These are phyloP conservation scores for Folsomia candida DNA, from an alignment of 2,888 invertebrate genomes.

Conservation along the genomic window DNA sequence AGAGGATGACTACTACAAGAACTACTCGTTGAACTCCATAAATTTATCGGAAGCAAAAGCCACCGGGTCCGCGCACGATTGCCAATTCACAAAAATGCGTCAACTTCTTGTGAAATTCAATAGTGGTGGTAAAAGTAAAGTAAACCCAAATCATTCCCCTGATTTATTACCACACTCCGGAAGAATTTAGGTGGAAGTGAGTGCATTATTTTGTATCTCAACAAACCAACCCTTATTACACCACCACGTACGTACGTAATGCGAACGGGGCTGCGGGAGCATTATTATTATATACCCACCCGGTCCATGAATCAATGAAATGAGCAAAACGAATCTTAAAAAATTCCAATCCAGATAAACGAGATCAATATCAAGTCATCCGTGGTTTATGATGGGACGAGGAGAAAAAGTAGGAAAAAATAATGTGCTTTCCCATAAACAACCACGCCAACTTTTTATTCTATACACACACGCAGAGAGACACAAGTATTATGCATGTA, in stretches of 20 bases:
- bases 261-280: too few species aligned
- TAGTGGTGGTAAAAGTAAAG: neutral
- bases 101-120: neutral
- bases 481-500: neutral
- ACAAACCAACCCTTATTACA: neutral
- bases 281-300: neutral
- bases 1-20: neutral
- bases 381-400: neutral
- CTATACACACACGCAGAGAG: neutral
- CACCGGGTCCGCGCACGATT: neutral
- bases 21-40: slow-evolving; percentile 6
- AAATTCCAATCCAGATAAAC: neutral
- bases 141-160: neutral
- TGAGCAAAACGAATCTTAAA: neutral
- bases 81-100: neutral
- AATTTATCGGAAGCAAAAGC: slow-evolving; percentile 15
- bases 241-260: too few species aligned
- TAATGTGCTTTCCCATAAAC: neutral
- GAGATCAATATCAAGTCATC: neutral
- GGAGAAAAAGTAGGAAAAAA: neutral
- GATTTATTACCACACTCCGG: neutral
- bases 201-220: neutral
- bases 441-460: neutral
- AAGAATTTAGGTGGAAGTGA: neutral
- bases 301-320: neutral